Conservation (phyloP, 2,888 invertebrate genomes). For the Poecilobothrus nobilitatus region DNA sequence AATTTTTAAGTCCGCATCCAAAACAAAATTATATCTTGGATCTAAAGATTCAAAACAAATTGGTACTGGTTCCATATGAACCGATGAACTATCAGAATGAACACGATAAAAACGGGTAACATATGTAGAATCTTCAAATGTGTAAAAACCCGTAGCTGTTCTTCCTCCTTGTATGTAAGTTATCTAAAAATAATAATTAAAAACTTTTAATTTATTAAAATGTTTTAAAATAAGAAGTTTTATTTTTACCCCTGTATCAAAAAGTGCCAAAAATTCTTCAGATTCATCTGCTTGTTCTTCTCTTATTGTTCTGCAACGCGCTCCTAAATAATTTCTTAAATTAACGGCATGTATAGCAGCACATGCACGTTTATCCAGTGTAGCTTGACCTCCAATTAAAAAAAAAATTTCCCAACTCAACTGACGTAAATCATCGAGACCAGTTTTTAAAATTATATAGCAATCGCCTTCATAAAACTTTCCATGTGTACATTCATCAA, state of each 20-base stretch:
- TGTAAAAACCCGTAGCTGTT: constrained; percentile 94
- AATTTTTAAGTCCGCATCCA: constrained; percentile 78
- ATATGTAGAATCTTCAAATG: constrained; percentile 85
- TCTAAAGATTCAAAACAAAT: constrained; percentile 68
- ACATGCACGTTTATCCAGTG: constrained; percentile 54
- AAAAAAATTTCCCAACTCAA: constrained; percentile 95
- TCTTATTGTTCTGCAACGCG: constrained; percentile 83
- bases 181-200: neutral
- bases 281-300: constrained; percentile 97
- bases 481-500: constrained; percentile 88
- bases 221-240: neutral
- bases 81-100: constrained; percentile 75
- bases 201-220: neutral
- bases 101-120: constrained; percentile 79
- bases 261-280: constrained; percentile 87
- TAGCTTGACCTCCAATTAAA: constrained; percentile 95
- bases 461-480: constrained; percentile 99
- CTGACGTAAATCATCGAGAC: constrained; percentile 71
- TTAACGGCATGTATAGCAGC: constrained; percentile 95
- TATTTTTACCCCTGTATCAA: constrained; percentile 78
- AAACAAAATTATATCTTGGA: constrained; percentile 81
- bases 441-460: constrained; percentile 90
- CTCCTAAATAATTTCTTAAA: constrained; percentile 89
- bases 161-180: constrained; percentile 33
- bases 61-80: constrained; percentile 83